phyloP scores from a whole-genome alignment of 2,888 invertebrate species.

The Acronicta alni region DNA sequence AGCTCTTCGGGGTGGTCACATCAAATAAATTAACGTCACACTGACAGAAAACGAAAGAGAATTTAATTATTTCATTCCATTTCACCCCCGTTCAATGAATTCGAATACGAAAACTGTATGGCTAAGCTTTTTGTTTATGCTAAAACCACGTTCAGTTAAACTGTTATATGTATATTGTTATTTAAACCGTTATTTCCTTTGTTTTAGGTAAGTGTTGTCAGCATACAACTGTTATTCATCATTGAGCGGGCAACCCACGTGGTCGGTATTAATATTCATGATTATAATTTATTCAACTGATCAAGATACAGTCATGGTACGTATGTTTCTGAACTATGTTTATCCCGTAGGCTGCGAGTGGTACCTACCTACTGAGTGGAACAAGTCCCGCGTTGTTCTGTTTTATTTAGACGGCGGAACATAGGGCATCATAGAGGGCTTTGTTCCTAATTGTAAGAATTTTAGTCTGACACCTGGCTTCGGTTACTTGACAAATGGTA shows the following conservation, averaged over 20 bases:
- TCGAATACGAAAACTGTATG: conserved; percentile 47
- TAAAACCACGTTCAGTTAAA: conserved; percentile 38
- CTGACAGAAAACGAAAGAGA: conserved; percentile 71
- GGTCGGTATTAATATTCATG: conserved; percentile 70
- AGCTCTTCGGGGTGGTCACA: conserved; percentile 76
- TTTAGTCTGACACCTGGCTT: conserved; percentile 45
- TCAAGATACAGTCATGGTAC: conserved; percentile 47
- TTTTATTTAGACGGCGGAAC: conserved; percentile 62
- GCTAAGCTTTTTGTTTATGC: conserved; percentile 40
- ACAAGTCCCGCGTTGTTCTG: conserved; percentile 58
- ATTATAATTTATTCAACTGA: conserved; percentile 60
- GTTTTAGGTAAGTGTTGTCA: conserved; percentile 79
- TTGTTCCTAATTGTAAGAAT: conserved; percentile 63
- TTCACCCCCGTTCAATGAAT: conserved; percentile 60
- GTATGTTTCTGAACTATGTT: conserved; percentile 37
- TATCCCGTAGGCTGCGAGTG: conserved; percentile 47
- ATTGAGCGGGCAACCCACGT: conserved; percentile 66
- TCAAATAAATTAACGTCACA: conserved; percentile 76
- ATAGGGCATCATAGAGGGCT: conserved; percentile 53
- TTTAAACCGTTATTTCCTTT: conserved; percentile 65
- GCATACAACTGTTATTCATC: conserved; percentile 56
- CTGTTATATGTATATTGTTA: conserved; percentile 27
- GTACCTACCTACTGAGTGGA: conserved; percentile 37
- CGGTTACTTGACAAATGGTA: conserved; percentile 10
- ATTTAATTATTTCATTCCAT: conserved; percentile 74